Base-by-base conservation (phyloP, 2,888 invertebrate genomes). In the Hypolimnas misippus region DNA sequence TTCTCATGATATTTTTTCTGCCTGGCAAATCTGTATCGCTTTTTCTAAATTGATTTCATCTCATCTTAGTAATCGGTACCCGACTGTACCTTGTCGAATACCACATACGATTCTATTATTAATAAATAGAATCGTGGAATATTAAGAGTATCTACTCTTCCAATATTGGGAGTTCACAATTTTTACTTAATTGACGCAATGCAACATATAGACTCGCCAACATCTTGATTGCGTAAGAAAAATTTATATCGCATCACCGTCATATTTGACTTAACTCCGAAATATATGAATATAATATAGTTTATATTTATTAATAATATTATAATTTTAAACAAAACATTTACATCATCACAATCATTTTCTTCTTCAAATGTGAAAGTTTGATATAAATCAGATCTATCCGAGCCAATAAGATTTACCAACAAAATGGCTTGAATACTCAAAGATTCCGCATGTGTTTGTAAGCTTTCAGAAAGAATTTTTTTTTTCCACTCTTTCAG, bases 371-470 rank as follows among this genome's bases (percentile, higher is more conserved):
- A 68, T 5, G 50, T 69, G 29, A 66, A 66, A 21, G 68, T 69
- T 3, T 55, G 52, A 50, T 51, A 67, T 3, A 69, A 58, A 8
- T 67, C 66, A 51, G 64, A 69, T 1, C 66, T 67, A 2, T 57
- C 68, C 10, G 69, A n/a, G 29, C 69, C 68, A 2, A 70, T 68
- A 57, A 70, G 66, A 66, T 70, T 69, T 17, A 69, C 62, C 62
- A 70, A 55, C 60, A 68, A 42, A 16, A 66, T 65, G 16, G 67
- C 67, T 58, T 70, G 66, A 7, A 69, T 60, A 17, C 63, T 66
- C 2, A 51, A 55, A 44, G 67, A 35, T 53, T 33, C 33, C 7
- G 33, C 2, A 33, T 33, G 10, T 8, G 33, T 7, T 8, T 7
- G 4, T 10, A 33, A 10, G 33, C 33, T 33, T 33, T 33, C 10